Evolutionary conservation across 2,888 invertebrate species (phyloP), one percentile per base, ranked within the genome.

Genomic region (Pocota personata): DNA sequence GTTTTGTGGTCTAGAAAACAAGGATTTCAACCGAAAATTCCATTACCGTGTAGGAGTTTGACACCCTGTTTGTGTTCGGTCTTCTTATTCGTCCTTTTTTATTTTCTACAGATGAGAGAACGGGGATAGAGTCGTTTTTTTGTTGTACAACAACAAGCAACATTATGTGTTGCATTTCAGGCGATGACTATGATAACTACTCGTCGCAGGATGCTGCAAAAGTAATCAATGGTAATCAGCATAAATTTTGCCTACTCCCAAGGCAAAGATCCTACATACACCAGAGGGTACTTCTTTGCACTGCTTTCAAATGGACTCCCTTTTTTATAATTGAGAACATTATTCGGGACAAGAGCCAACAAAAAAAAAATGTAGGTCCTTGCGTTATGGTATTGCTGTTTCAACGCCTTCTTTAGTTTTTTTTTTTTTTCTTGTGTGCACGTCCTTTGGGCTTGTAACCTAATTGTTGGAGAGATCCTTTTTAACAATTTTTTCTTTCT

Each of bases 321-420:
- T 37, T 76, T 60, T 66, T 37, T 58, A 66, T 83, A 83, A 79
- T 83, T 83, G 46, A 78, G 67, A 73, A 73, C 73, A 83, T 83
- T 78, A 79, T 83, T 79, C 73, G 83, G 83, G 72, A 83, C 78
- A 79, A 83, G 83, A 58, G 78, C 78, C 83, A 83, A 73, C 71
- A 64, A 40, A 62, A 75, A 52, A 66, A 66, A 67, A 58, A 58
- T 50, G 35, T 66, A 71, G 50, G 71, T 82, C 58, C 77, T 82
- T 69, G 71, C 58, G 71, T 77, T 82, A 66, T 82, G 71, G 64
- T 71, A 66, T 71, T 82, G 64, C 82, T 66, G 64, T 71, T 82
- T 55, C 69, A 69, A 82, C 80, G 80, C 80, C 75, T 75, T 67
- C 60, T 10, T 79, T 35, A 16, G 57, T 43, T 62, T 52, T 66